These are phyloP conservation scores for Fopius arisanus DNA, from an alignment of 1,140 invertebrate genomes.

Conservation along the genomic window DNA sequence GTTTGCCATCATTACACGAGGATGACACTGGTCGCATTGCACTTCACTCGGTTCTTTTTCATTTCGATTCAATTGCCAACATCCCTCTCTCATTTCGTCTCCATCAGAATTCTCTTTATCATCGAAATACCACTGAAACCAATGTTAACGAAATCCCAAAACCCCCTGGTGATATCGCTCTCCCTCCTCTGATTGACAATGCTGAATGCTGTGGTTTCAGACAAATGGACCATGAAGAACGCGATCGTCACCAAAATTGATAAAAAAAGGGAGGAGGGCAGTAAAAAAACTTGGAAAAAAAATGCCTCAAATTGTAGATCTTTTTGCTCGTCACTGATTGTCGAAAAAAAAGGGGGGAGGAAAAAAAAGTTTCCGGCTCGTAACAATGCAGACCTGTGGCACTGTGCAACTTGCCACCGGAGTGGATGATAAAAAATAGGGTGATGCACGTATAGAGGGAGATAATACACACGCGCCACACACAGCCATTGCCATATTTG, in stretches of 20 bases:
- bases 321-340: background rate
- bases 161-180: background rate
- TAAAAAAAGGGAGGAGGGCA: background rate
- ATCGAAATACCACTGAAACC: background rate
- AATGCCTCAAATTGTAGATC: background rate
- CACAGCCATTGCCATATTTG: constrained; percentile 5
- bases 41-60: background rate
- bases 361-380: background rate
- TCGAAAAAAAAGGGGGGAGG: background rate
- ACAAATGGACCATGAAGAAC: constrained; percentile 1
- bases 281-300: background rate
- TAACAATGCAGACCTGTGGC: background rate
- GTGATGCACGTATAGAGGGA: background rate
- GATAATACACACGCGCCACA: constrained; percentile 5
- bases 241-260: constrained; percentile 1
- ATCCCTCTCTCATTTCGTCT: background rate
- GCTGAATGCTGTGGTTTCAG: constrained; percentile 1
- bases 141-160: background rate
- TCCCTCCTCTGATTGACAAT: background rate
- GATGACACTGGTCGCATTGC: background rate
- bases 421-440: background rate
- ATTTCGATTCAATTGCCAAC: background rate
- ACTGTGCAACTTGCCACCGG: background rate
- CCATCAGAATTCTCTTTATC: background rate
- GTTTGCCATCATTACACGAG: constrained; percentile 56